Evolutionary conservation across 2,888 invertebrate genomes (phyloP).

Genomic region (Euspilapteryx auroguttella): DNA sequence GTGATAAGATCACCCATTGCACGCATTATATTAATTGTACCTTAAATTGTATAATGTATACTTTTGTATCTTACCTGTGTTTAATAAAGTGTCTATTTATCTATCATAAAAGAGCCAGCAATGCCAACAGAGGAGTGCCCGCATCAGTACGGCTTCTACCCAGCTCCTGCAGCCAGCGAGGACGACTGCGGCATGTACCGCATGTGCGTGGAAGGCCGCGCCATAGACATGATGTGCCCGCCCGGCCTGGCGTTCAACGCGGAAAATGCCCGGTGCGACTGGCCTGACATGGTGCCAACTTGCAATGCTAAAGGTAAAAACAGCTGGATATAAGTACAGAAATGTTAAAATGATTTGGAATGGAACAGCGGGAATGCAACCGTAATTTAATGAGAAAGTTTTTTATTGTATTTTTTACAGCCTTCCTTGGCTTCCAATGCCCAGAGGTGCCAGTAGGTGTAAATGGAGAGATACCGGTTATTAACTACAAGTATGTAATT

Average conservation of each 20-base stretch:
- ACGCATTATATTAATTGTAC: too few species aligned
- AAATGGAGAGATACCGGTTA: constrained; percentile 12
- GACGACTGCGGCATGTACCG: constrained; percentile 72
- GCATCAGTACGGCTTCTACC: constrained; percentile 77
- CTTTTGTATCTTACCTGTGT: too few species aligned
- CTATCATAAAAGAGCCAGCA: too few species aligned
- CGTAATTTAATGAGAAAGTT: too few species aligned
- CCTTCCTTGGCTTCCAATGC: constrained; percentile 26
- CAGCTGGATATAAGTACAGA: neutral
- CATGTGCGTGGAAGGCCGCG: constrained; percentile 72
- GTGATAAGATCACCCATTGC: too few species aligned
- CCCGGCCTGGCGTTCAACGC: constrained; percentile 76
- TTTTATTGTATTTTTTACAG: too few species aligned
- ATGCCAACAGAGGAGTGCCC: constrained; percentile 72
- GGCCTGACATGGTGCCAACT: constrained; percentile 76
- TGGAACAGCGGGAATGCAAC: constrained; percentile 1
- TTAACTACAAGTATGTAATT: constrained; percentile 23
- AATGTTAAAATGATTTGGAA: too few species aligned
- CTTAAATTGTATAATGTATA: too few species aligned
- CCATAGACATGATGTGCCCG: constrained; percentile 68
- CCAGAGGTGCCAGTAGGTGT: constrained; percentile 16
- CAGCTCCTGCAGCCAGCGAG: constrained; percentile 17
- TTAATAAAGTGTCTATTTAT: too few species aligned
- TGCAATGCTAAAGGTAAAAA: constrained; percentile 47
- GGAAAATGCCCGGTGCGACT: constrained; percentile 72